Conservation (phyloP, 2,113 vertebrate genomes). For the Tapirus terrestris region DNA sequence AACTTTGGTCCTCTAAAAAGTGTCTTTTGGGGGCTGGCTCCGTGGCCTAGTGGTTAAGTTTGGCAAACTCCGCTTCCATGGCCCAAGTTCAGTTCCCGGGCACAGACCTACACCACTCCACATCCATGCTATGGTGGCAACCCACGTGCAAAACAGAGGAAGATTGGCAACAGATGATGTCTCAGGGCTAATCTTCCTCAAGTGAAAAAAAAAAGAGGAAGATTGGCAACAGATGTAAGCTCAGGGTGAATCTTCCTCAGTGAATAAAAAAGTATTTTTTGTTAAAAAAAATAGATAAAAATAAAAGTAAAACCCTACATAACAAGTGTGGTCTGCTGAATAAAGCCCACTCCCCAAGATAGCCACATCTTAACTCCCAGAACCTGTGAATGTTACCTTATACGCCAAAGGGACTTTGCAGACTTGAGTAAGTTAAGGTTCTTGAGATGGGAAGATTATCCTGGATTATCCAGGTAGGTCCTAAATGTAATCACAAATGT, state of each 20-base stretch:
- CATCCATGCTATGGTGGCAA: too few species aligned
- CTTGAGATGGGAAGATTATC: neutral
- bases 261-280: too few species aligned
- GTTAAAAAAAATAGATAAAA: slow-evolving; percentile 2
- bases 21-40: neutral
- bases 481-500: neutral
- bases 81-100: too few species aligned
- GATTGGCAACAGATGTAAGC: too few species aligned
- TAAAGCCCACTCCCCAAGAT: neutral
- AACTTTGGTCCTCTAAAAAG: neutral
- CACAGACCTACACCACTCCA: too few species aligned
- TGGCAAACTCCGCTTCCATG: too few species aligned
- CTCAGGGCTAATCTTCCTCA: too few species aligned
- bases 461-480: neutral
- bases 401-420: neutral
- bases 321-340: neutral
- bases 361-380: neutral
- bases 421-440: neutral
- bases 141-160: too few species aligned
- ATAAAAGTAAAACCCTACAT: neutral
- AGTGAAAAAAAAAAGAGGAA: too few species aligned
- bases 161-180: too few species aligned
- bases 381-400: neutral
- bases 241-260: too few species aligned
- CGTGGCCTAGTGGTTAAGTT: too few species aligned